These are phyloP conservation scores for Alexandromys fortis DNA, from an alignment of 2,113 vertebrate species.

Conservation along the genomic window DNA sequence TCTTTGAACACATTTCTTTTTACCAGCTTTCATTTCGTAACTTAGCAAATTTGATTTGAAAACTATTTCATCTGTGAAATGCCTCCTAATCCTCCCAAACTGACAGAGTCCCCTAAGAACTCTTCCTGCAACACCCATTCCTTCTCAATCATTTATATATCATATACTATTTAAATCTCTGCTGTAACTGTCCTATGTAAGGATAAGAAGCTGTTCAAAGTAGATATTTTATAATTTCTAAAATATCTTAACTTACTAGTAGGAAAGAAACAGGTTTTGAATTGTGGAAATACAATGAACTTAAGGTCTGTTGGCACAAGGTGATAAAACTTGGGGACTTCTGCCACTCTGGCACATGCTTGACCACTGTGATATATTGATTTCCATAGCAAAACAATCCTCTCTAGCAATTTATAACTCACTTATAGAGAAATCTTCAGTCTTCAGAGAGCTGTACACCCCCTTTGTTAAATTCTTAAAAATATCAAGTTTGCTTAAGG, in stretches of 20 bases:
- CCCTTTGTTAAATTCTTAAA: background rate
- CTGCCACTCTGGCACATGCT: background rate
- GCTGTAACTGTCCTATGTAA: background rate
- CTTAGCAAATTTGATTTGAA: background rate
- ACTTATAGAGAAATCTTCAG: background rate
- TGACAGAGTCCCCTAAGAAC: background rate
- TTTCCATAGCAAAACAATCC: background rate
- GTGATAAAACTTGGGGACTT: background rate
- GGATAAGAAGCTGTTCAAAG: background rate
- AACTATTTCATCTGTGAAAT: background rate
- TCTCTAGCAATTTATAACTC: background rate
- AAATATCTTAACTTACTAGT: background rate
- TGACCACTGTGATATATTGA: background rate
- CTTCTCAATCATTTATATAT: background rate
- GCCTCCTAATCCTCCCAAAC: background rate
- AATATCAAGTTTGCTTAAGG: conserved; percentile 7
- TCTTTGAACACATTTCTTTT: background rate
- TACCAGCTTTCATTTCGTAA: background rate
- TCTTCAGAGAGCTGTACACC: background rate
- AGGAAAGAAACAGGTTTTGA: background rate
- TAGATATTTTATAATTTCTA: background rate
- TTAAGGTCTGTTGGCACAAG: background rate
- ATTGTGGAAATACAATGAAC: background rate
- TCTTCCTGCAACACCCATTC: background rate
- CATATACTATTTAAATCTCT: background rate